Evolutionary conservation across 1,140 invertebrate species (phyloP).

Genomic region (Saccostrea echinata): DNA sequence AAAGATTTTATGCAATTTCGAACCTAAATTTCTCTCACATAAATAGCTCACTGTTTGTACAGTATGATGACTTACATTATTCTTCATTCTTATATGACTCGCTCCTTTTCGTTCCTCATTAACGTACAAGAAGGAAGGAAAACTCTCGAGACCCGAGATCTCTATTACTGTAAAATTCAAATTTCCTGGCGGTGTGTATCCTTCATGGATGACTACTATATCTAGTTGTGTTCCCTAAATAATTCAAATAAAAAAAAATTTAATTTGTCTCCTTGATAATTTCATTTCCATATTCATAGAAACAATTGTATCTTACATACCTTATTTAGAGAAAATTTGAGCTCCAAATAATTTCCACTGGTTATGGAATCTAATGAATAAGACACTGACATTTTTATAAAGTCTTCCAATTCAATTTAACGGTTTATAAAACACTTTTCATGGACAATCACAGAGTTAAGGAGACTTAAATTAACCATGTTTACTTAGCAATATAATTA

Average conservation of each 20-base stretch:
- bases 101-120: neutral
- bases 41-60: no score
- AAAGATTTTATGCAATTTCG: no score
- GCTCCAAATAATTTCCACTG: neutral
- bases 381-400: neutral
- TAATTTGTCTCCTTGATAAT: no score
- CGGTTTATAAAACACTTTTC: no score
- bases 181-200: slow-evolving; percentile 30
- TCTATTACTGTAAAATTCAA: neutral
- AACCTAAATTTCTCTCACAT: no score
- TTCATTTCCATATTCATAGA: no score
- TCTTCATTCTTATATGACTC: neutral
- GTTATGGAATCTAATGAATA: neutral
- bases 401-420: no score
- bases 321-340: neutral
- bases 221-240: slow-evolving; percentile 3
- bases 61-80: slow-evolving; percentile 1
- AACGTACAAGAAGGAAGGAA: neutral
- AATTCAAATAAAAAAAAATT: no score
- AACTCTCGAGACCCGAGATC: neutral
- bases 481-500: no score
- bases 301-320: neutral
- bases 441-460: no score
- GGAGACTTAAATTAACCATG: no score
- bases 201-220: neutral